Evolutionary conservation across 2,888 invertebrate species (phyloP).

Genomic region (Aradus depressus): DNA sequence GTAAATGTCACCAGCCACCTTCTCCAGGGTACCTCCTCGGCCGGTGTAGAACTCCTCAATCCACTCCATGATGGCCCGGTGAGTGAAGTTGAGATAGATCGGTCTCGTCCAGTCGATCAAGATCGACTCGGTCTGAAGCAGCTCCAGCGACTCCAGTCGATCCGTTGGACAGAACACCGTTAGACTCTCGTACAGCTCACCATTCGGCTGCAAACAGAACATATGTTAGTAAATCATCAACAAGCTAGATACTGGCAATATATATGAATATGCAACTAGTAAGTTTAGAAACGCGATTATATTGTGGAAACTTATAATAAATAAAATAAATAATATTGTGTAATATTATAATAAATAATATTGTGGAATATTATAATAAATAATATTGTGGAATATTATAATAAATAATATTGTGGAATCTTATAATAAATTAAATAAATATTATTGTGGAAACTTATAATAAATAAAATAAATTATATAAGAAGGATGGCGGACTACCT

Average conservation of each 20-base stretch:
- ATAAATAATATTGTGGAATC: too few relatives aligned
- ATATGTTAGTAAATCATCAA: not conserved
- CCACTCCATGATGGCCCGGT: slow-evolving; percentile 65
- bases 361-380: too few relatives aligned
- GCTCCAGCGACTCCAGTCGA: slow-evolving; percentile 56
- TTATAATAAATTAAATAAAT: too few relatives aligned
- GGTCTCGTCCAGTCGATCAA: slow-evolving; percentile 70
- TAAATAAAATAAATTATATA: too few relatives aligned
- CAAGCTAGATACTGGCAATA: not conserved
- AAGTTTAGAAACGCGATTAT: not conserved
- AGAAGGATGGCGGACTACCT: too few relatives aligned
- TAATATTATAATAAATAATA: too few relatives aligned
- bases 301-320: not conserved
- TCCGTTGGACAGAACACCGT: slow-evolving; percentile 74
- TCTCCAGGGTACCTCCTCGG: slow-evolving; percentile 47
- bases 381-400: too few relatives aligned
- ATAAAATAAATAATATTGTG: not conserved
- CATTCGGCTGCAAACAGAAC: slow-evolving; percentile 52
- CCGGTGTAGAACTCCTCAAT: slow-evolving; percentile 57
- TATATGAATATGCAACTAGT: not conserved
- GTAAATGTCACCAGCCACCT: slow-evolving; percentile 70
- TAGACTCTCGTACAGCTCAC: slow-evolving; percentile 69
- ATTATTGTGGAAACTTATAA: too few relatives aligned
- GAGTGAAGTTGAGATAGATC: slow-evolving; percentile 76
- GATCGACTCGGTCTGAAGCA: slow-evolving; percentile 62